Percentiles rank a stretch among this genome's conserved stretches.
Evolutionary conservation across 2,888 invertebrate species (phyloP).

Genomic region (Eupithecia pulchellata): DNA sequence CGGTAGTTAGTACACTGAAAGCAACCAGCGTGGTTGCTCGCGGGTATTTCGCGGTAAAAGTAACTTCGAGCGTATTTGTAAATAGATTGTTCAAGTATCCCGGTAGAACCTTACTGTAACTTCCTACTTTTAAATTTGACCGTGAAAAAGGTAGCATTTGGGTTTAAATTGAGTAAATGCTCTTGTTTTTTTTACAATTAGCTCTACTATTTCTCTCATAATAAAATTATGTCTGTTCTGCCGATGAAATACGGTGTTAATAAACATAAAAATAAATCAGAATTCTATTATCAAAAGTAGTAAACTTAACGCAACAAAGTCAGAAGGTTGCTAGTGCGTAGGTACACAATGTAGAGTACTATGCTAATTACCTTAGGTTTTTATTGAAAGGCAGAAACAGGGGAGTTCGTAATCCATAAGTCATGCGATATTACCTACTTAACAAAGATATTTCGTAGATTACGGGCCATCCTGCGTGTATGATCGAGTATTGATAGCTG

Average conservation of each 20-base stretch:
- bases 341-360: neutral
- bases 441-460: constrained; percentile 41
- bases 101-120: neutral
- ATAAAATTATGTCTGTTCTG: neutral
- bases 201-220: neutral
- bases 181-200: neutral
- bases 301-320: neutral
- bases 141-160: neutral
- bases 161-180: neutral
- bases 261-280: neutral
- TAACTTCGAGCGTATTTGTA: neutral
- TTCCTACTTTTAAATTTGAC: constrained; percentile 5
- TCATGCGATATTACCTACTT: neutral
- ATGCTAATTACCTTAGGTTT: neutral
- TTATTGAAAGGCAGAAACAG: neutral
- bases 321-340: neutral
- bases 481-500: constrained; percentile 49
- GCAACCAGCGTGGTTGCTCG: constrained; percentile 21
- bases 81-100: neutral
- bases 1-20: constrained; percentile 16
- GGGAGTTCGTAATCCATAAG: neutral
- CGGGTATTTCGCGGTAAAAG: neutral
- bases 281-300: neutral
- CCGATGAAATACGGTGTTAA: neutral
- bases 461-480: constrained; percentile 48